phyloP scores from a whole-genome alignment of 1,140 invertebrate genomes.

The Oreohelix idahoensis region DNA sequence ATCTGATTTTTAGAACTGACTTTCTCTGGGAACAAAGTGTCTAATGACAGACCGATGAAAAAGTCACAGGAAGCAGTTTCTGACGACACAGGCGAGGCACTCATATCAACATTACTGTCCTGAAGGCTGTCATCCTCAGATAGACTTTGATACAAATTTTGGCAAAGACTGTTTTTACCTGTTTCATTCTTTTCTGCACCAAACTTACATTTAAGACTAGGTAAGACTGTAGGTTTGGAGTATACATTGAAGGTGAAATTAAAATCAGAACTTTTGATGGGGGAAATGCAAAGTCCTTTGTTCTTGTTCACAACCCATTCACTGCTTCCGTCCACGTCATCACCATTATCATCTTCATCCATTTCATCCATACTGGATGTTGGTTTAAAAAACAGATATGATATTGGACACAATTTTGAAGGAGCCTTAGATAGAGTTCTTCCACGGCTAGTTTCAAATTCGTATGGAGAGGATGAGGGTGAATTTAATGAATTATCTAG shows the following conservation, averaged over 20 bases:
- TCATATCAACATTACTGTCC: not conserved
- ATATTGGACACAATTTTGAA: not conserved
- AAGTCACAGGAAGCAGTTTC: not conserved
- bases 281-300: not conserved
- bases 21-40: not conserved
- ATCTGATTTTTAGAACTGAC: not conserved
- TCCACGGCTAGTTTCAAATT: not conserved
- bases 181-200: not conserved
- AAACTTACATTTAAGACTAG: not conserved
- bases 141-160: not conserved
- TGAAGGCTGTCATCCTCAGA: not conserved
- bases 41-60: not conserved
- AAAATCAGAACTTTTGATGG: not conserved
- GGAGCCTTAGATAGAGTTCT: not conserved
- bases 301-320: not conserved
- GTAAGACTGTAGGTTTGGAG: not conserved
- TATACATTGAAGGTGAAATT: not conserved
- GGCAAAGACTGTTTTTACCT: too few species aligned
- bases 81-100: not conserved
- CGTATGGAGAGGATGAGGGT: not conserved
- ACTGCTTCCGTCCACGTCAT: not conserved
- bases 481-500: not conserved
- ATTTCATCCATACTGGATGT: not conserved
- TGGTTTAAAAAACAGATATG: not conserved
- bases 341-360: not conserved